phyloP scores from a whole-genome alignment of 2,888 invertebrate genomes.

The Listrodromus nycthemerus region DNA sequence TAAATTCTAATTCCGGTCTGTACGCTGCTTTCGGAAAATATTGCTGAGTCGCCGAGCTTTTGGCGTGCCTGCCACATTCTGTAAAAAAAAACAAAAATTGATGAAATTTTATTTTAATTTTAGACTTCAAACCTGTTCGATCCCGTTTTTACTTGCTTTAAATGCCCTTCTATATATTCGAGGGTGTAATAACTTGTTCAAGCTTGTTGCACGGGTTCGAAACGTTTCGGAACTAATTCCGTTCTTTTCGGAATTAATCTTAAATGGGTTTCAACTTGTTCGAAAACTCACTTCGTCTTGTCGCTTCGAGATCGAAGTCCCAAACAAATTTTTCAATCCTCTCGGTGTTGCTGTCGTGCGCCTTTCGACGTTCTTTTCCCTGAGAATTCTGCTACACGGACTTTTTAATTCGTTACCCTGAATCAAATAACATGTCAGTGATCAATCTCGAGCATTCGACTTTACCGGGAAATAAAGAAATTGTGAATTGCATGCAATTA shows the following conservation, averaged over 20 bases:
- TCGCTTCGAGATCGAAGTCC: slow-evolving; percentile 73
- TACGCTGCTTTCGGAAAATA: slow-evolving; percentile 77
- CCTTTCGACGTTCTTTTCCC: slow-evolving; percentile 78
- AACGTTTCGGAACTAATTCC: no score
- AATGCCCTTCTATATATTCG: neutral
- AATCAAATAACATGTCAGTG: neutral
- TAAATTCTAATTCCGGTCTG: slow-evolving; percentile 57
- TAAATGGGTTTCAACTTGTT: neutral
- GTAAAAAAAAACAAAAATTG: slow-evolving; percentile 7
- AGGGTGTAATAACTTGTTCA: neutral
- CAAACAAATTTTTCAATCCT: slow-evolving; percentile 77
- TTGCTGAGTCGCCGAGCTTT: slow-evolving; percentile 76
- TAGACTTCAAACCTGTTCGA: neutral
- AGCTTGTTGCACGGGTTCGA: neutral
- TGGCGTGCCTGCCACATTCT: slow-evolving; percentile 76
- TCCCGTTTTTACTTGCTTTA: neutral
- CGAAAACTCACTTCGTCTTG: slow-evolving; percentile 78
- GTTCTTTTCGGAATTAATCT: no score
- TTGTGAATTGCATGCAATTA: neutral
- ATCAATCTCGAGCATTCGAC: neutral
- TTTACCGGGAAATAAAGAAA: neutral
- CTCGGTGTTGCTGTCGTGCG: slow-evolving; percentile 79
- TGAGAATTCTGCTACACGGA: slow-evolving; percentile 77
- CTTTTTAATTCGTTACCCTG: slow-evolving; percentile 79
- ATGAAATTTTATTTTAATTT: neutral